Percentiles rank a stretch among this genome's conserved stretches.
Conservation (phyloP, 2,888 invertebrate genomes). For the Lepidochitona cinerea region DNA sequence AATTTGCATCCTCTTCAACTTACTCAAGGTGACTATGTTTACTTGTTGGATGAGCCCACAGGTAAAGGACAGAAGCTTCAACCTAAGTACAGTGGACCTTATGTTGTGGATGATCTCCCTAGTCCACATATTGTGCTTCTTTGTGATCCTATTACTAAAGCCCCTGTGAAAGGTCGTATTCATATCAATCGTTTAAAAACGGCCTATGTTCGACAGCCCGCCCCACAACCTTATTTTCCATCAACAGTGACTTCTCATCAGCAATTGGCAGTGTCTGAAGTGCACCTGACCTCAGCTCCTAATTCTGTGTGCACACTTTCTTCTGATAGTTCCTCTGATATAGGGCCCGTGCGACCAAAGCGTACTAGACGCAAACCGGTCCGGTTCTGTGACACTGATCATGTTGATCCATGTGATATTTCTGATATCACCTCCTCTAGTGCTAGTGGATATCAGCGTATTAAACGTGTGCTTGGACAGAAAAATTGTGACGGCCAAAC, state of each 20-base stretch:
- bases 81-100: conserved; percentile 27
- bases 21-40: conserved; percentile 31
- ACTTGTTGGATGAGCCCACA: conserved; percentile 20
- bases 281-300: no score
- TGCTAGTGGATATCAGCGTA: conserved; percentile 5
- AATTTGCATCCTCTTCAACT: conserved; percentile 8
- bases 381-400: not conserved
- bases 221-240: conserved; percentile 19
- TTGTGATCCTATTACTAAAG: conserved; percentile 9
- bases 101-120: conserved; percentile 23
- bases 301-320: no score
- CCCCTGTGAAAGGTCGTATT: conserved; percentile 17
- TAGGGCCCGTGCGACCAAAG: not conserved
- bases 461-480: conserved; percentile 26
- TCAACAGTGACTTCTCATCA: not conserved
- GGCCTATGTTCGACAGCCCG: conserved; percentile 29
- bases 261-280: no score
- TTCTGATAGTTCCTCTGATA: not conserved
- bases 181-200: conserved; percentile 32
- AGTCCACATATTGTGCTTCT: conserved; percentile 27
- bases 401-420: not conserved
- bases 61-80: conserved; percentile 28
- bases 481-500: conserved; percentile 16
- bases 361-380: not conserved
- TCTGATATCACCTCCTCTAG: not conserved